Conservation (phyloP, 2,113 vertebrate genomes). For the Chrysemys picta region DNA sequence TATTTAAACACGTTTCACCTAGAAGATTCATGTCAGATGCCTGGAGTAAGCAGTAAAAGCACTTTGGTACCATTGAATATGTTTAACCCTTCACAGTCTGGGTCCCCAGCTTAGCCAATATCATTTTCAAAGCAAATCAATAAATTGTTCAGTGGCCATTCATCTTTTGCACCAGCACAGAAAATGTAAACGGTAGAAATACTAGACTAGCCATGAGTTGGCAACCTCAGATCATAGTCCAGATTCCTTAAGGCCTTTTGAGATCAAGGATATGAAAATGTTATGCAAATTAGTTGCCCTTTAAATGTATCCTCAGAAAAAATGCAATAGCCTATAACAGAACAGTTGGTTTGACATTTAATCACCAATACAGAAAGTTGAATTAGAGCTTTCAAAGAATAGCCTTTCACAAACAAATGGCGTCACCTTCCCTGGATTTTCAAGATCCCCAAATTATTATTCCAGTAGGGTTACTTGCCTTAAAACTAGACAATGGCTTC, state of each 20-base stretch:
- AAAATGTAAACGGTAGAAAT: conserved; percentile 23
- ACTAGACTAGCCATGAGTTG: background rate
- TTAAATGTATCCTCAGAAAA: conserved; percentile 48
- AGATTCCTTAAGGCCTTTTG: conserved; percentile 24
- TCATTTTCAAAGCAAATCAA: background rate
- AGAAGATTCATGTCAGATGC: conserved; percentile 19
- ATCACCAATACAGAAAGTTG: background rate
- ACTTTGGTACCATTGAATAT: background rate
- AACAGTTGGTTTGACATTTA: conserved; percentile 60
- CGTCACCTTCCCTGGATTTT: background rate
- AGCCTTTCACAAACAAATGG: background rate
- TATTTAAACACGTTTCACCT: conserved; percentile 42
- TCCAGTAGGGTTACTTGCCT: background rate
- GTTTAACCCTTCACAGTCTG: conserved; percentile 11
- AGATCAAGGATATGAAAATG: conserved; percentile 23
- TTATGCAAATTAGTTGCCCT: conserved; percentile 53
- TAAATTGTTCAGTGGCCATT: background rate
- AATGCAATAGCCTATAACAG: background rate
- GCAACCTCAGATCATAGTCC: background rate
- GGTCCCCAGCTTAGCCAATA: background rate
- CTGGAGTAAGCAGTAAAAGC: conserved; percentile 12
- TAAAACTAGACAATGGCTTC: background rate
- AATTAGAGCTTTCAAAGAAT: conserved; percentile 23
- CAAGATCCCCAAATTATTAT: background rate
- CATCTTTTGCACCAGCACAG: background rate